Base-by-base conservation (phyloP, 2,888 invertebrate genomes). In the Himalopsyche kuldschensis region DNA sequence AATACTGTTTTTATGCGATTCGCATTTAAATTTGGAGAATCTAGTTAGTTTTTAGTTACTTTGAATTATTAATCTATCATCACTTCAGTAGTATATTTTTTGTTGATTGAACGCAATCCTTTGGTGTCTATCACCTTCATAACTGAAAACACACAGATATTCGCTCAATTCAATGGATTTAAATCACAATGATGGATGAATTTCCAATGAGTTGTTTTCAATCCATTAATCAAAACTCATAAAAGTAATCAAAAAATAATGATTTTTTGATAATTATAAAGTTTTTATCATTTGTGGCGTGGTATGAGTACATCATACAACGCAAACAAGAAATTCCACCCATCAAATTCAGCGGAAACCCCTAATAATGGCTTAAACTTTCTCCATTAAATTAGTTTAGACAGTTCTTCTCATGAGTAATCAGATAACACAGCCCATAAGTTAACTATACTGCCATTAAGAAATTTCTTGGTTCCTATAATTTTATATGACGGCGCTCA, bases 381-480 rank as follows among this genome's bases (percentile, higher is more conserved):
- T 69, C 69, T 69, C 69, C 69, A 69, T 69, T 69, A 69, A 69
- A 69, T 69, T 69, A 69, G 69, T 69, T 69, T 69, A 69, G 69
- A 69, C 69, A 69, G 69, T 69, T 69, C 69, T 69, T 69, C 69
- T 69, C 27, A 69, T 69, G 69, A 69, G 69, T 69, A 69, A 69
- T 69, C 69, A 30, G 27, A 69, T 69, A 69, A 69, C 69, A 30
- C 10, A 69, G 30, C 20, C 69, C 69, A 69, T 69, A 69, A 69
- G 69, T 69, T 69, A 69, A 69, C 69, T 69, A 27, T 69, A 27
- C 69, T 27, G 30, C 69, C 69, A 69, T 69, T 69, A 27, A 69
- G 69, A 69, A 69, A 69, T 69, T 69, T 69, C 69, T 69, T 15
- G 69, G 30, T 24, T 69, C 27, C 27, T 11, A 69, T 27, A 24